A percentile compares a stretch with the other conserved stretches of the same genome.
Evolutionary conservation across 2,888 invertebrate genomes (phyloP).

Genomic region (Caenorhabditis imperialis): DNA sequence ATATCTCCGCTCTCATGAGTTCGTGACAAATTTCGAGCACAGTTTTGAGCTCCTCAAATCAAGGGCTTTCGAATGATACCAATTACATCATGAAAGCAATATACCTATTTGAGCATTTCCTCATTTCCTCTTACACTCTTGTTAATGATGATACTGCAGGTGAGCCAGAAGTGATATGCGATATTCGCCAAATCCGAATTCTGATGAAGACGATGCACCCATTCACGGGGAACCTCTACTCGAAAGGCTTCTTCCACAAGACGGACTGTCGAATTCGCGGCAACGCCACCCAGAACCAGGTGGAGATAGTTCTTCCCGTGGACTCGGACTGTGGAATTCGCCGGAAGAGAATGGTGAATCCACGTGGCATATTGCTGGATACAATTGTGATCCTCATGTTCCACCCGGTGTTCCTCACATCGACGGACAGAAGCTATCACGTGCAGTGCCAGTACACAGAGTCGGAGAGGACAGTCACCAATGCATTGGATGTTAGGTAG

Average conservation of each 20-base stretch:
- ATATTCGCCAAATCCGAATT: slow-evolving; percentile 64
- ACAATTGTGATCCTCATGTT: slow-evolving; percentile 74
- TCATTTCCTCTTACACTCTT: too few species aligned
- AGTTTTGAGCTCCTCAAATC: too few species aligned
- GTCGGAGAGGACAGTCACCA: slow-evolving; percentile 65
- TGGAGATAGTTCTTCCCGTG: slow-evolving; percentile 68
- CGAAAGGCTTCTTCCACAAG: slow-evolving; percentile 68
- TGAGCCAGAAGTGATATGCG: slow-evolving; percentile 67
- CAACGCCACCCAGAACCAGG: slow-evolving; percentile 52
- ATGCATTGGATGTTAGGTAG: slow-evolving; percentile 71
- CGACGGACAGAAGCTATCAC: slow-evolving; percentile 66
- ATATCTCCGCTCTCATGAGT: neutral
- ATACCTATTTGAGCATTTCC: too few species aligned
- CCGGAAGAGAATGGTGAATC: slow-evolving; percentile 68
- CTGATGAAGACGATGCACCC: slow-evolving; percentile 59
- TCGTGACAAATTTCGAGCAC: too few species aligned
- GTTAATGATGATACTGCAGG: slow-evolving; percentile 59
- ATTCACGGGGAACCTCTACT: slow-evolving; percentile 71
- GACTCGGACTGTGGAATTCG: slow-evolving; percentile 72
- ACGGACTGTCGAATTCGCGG: slow-evolving; percentile 67
- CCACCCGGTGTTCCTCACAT: slow-evolving; percentile 73
- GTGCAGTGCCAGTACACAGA: slow-evolving; percentile 73
- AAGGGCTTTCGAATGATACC: too few species aligned
- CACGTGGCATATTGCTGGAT: slow-evolving; percentile 72
- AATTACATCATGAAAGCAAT: too few species aligned